Evolutionary conservation across 2,888 invertebrate species (phyloP).

Genomic region (Mimachlamys varia): DNA sequence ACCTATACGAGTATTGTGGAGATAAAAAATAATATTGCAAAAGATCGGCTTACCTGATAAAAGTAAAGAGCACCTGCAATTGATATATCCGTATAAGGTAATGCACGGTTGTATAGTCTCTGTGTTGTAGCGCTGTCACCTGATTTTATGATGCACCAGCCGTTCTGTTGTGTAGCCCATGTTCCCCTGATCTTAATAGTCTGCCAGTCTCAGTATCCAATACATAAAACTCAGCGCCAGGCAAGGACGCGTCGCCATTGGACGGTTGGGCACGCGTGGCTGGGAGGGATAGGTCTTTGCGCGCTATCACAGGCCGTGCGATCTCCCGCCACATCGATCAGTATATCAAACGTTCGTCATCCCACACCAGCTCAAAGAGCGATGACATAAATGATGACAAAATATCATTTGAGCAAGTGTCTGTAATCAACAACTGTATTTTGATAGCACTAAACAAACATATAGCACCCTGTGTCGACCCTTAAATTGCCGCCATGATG

Average conservation of each 20-base stretch:
- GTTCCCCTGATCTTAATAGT: slow-evolving; percentile 23
- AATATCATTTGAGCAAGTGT: not conserved
- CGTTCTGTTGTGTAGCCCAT: slow-evolving; percentile 6
- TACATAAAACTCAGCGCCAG: slow-evolving; percentile 14
- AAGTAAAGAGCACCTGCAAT: not conserved
- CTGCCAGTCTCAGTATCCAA: not conserved
- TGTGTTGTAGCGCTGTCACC: slow-evolving; percentile 19
- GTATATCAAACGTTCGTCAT: not conserved
- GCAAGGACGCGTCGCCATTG: slow-evolving; percentile 14
- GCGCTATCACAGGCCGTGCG: not conserved
- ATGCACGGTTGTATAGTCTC: not conserved
- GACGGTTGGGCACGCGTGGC: not conserved
- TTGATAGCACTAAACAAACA: not conserved
- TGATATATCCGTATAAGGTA: slow-evolving; percentile 13
- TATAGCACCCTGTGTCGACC: not conserved
- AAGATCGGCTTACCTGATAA: not conserved
- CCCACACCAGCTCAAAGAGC: not conserved
- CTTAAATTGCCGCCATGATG: not conserved
- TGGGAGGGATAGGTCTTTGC: slow-evolving; percentile 18
- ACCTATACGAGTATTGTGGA: too few species aligned
- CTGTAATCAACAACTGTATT: not conserved
- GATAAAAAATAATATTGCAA: not conserved
- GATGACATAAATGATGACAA: not conserved
- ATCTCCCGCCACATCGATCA: not conserved
- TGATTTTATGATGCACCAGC: not conserved